These are phyloP conservation scores for Volucella inanis DNA, from an alignment of 2,888 invertebrate species.

Conservation along the genomic window DNA sequence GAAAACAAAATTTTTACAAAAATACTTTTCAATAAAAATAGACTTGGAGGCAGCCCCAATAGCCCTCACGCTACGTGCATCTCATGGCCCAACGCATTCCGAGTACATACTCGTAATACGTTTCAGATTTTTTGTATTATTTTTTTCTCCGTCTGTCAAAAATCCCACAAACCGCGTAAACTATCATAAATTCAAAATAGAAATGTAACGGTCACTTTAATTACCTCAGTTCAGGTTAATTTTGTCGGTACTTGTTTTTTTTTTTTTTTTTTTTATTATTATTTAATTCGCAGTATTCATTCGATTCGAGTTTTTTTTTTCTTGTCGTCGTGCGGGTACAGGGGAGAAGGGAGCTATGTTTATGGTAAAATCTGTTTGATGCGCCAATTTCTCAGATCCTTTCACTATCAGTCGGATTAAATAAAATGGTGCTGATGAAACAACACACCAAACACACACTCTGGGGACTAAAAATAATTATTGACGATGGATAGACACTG, in stretches of 20 bases:
- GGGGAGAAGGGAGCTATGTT: neutral
- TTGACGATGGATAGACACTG: constrained; percentile 33
- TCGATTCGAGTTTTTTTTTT: constrained; percentile 28
- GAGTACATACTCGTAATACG: constrained; percentile 4
- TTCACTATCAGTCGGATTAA: constrained; percentile 56
- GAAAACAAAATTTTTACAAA: constrained; percentile 37
- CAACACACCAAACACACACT: constrained; percentile 54
- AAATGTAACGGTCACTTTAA: constrained; percentile 64
- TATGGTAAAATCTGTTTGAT: constrained; percentile 15
- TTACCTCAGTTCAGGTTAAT: constrained; percentile 66
- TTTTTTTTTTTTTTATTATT: constrained; percentile 18
- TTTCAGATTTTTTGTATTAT: constrained; percentile 5
- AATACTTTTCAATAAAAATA: constrained; percentile 66
- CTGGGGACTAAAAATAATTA: constrained; percentile 58
- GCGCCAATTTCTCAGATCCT: constrained; percentile 58
- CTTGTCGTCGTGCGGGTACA: neutral
- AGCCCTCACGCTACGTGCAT: constrained; percentile 59
- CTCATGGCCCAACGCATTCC: constrained; percentile 59
- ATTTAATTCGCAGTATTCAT: neutral
- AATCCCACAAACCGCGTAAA: constrained; percentile 58
- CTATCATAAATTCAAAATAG: constrained; percentile 60
- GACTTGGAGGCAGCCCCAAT: constrained; percentile 51
- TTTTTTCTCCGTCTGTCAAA: constrained; percentile 43
- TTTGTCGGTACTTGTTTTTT: constrained; percentile 44
- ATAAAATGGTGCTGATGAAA: constrained; percentile 51